Evolutionary conservation across 2,113 vertebrate species (phyloP), one percentile per base, ranked within the genome.

Genomic region (Numenius arquata): DNA sequence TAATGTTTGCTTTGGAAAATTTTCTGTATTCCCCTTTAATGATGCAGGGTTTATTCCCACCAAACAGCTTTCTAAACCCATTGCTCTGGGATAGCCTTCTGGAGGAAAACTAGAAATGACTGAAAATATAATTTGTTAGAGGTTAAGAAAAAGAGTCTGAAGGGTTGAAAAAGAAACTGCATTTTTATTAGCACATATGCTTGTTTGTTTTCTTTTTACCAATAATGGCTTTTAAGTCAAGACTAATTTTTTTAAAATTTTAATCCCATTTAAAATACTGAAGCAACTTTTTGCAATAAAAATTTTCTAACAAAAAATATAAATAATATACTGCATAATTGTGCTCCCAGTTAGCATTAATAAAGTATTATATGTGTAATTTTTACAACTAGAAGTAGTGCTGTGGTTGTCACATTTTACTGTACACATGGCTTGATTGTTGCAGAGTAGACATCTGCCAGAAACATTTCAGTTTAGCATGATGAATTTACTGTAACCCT

Each of bases 401-500:
- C 77, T 59, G 25, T 73, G 67, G 87, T 96, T 98, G 96, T 97
- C 97, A 95, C 59, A 97, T 98, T 98, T 98, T 98, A 98, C 97
- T 98, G 98, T 98, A 98, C 95, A 98, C 97, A 97, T 96, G 85
- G 71, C 91, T 96, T 99, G 98, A 98, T 98, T 99, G 98, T 98
- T 99, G 98, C 98, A 98, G 98, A 98, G 98, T 98, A 98, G 99
- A 98, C 98, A 99, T 97, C 96, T 99, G 98, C 98, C 99, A 99
- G 98, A 98, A 99, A 99, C 98, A 98, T 99, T 99, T 99, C 98
- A 98, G 97, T 98, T 99, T 98, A 98, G 98, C 98, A 98, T 98
- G 98, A 98, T 98, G 98, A 99, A 98, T 99, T 98, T 98, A 98
- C 98, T 97, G 96, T 98, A 97, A 97, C 97, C 98, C 98, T 99